Percentiles rank a stretch among this genome's conserved stretches.
Evolutionary conservation across 2,888 invertebrate genomes (phyloP).

Genomic region (Shargacucullia verbasci): DNA sequence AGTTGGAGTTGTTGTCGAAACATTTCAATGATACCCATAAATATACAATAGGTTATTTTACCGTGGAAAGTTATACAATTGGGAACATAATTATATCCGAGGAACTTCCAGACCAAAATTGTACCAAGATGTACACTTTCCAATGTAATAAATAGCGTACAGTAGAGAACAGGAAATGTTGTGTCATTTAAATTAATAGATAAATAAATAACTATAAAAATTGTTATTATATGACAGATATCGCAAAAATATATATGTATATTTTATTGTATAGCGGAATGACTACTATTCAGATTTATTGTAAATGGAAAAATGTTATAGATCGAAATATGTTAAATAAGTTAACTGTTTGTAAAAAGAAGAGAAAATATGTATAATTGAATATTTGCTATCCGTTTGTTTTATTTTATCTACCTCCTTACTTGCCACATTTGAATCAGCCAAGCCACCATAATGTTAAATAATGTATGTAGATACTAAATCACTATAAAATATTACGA

Average conservation of each 20-base stretch:
- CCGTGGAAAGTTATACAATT: slow-evolving; percentile 48
- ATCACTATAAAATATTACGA: no score
- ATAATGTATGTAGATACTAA: no score
- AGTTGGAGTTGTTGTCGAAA: slow-evolving; percentile 24
- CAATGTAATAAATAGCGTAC: slow-evolving; percentile 70
- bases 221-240: slow-evolving; percentile 84
- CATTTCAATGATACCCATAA: slow-evolving; percentile 29
- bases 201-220: slow-evolving; percentile 83
- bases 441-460: no score
- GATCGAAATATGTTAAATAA: slow-evolving; percentile 86
- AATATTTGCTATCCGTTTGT: slow-evolving; percentile 84
- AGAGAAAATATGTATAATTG: slow-evolving; percentile 88
- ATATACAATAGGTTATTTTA: slow-evolving; percentile 37
- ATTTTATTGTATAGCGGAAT: slow-evolving; percentile 88
- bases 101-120: slow-evolving; percentile 53
- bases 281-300: slow-evolving; percentile 86
- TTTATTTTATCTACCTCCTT: slow-evolving; percentile 66
- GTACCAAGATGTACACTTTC: slow-evolving; percentile 64
- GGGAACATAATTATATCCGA: slow-evolving; percentile 46
- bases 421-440: background rate
- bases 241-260: slow-evolving; percentile 84
- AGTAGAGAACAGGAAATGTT: slow-evolving; percentile 80
- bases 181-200: slow-evolving; percentile 85
- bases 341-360: slow-evolving; percentile 89
- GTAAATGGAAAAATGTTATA: slow-evolving; percentile 87